These are phyloP conservation scores for Distichodus sexfasciatus DNA, from an alignment of 2,797 vertebrate species.

Conservation along the genomic window DNA sequence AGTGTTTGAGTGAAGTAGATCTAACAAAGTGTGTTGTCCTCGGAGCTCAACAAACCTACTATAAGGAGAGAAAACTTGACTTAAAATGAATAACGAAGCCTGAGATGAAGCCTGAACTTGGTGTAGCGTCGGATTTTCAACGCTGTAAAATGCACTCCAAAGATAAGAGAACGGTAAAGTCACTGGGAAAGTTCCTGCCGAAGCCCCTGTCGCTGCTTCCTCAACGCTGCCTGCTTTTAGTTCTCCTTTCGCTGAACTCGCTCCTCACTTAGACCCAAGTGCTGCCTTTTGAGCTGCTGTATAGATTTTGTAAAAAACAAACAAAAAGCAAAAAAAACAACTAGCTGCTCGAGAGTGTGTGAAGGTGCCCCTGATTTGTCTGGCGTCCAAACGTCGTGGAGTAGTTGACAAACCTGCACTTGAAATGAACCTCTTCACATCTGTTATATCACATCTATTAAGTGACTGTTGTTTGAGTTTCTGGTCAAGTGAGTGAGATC, in stretches of 20 bases:
- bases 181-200: constrained; percentile 3
- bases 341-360: constrained; percentile 30
- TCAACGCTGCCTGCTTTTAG: constrained; percentile 50
- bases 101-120: constrained; percentile 45
- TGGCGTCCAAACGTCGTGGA: constrained; percentile 20
- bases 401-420: constrained; percentile 40
- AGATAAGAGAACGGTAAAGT: constrained; percentile 19
- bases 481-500: not conserved
- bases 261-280: constrained; percentile 47
- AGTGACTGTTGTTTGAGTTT: constrained; percentile 29
- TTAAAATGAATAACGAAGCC: not conserved
- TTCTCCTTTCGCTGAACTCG: constrained; percentile 30
- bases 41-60: constrained; percentile 2
- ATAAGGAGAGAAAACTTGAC: constrained; percentile 1
- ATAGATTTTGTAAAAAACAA: constrained; percentile 38
- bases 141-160: constrained; percentile 33
- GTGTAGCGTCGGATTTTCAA: constrained; percentile 23
- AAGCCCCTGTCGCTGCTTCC: constrained; percentile 55
- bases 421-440: constrained; percentile 31
- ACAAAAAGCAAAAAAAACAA: too few relatives aligned
- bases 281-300: constrained; percentile 51
- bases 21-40: constrained; percentile 6
- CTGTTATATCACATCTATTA: constrained; percentile 21
- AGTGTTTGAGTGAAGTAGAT: constrained; percentile 31
- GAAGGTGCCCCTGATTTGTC: constrained; percentile 6